phyloP scores from a whole-genome alignment of 2,797 vertebrate species.

The Cyprinodon diabolis region DNA sequence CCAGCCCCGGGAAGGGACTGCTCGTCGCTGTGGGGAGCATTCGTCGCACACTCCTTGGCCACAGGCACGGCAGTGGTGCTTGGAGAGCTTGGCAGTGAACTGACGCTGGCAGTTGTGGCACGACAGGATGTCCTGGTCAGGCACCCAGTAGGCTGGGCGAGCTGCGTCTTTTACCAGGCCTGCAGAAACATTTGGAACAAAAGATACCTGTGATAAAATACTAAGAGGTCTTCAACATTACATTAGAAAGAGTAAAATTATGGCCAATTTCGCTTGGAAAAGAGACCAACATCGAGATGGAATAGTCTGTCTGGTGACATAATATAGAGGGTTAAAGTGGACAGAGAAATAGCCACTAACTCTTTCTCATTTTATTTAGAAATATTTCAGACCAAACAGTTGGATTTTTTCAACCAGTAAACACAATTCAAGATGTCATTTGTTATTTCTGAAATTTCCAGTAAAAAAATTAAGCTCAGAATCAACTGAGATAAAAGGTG shows the following conservation, averaged over 20 bases:
- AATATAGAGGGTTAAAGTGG: too few species aligned
- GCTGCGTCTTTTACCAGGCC: constrained; percentile 97
- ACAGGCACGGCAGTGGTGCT: constrained; percentile 98
- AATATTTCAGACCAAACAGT: too few species aligned
- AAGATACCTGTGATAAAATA: not conserved
- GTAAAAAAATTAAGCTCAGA: too few species aligned
- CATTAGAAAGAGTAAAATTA: not conserved
- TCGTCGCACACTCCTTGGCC: constrained; percentile 97
- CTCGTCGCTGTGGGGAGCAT: constrained; percentile 91
- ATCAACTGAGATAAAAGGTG: too few species aligned
- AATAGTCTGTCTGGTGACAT: not conserved
- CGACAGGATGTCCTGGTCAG: constrained; percentile 95
- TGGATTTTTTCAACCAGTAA: too few species aligned
- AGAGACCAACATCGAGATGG: not conserved
- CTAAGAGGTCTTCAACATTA: not conserved
- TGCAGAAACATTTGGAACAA: constrained; percentile 49
- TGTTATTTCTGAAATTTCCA: too few species aligned
- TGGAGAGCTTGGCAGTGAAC: constrained; percentile 95
- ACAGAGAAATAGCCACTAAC: too few species aligned
- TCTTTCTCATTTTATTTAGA: too few species aligned
- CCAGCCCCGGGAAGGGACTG: constrained; percentile 96
- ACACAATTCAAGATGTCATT: too few species aligned
- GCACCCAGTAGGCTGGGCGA: constrained; percentile 97
- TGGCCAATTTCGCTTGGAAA: not conserved
- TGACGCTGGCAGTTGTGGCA: constrained; percentile 93